phyloP scores from a whole-genome alignment of 2,888 invertebrate species.

The Napeogenes inachia region DNA sequence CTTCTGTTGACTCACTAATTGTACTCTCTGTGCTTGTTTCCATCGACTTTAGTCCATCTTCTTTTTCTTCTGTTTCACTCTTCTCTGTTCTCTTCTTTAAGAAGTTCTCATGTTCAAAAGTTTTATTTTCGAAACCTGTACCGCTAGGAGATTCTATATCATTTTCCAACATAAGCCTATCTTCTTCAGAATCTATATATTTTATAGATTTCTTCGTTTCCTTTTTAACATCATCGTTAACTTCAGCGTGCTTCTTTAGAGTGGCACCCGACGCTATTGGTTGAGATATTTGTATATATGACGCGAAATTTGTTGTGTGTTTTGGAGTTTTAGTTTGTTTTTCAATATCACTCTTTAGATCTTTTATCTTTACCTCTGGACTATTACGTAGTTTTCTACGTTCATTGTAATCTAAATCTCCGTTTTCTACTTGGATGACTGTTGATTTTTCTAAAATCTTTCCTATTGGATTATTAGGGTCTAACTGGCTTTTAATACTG shows the following conservation, averaged over 20 bases:
- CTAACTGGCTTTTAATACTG: constrained; percentile 70
- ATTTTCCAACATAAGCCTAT: constrained; percentile 55
- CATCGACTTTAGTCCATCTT: constrained; percentile 61
- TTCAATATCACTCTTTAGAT: constrained; percentile 61
- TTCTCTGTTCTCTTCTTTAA: constrained; percentile 67
- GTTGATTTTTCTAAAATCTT: constrained; percentile 74
- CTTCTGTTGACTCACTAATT: constrained; percentile 62
- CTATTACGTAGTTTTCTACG: constrained; percentile 42
- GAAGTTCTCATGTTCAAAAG: constrained; percentile 70
- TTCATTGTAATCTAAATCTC: constrained; percentile 53
- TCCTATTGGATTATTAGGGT: constrained; percentile 72
- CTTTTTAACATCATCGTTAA: constrained; percentile 49
- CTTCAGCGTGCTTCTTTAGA: constrained; percentile 43
- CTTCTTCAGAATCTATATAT: constrained; percentile 65
- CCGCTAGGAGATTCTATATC: constrained; percentile 69
- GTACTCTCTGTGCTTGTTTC: constrained; percentile 71
- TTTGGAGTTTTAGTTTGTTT: constrained; percentile 69
- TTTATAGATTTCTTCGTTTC: constrained; percentile 50
- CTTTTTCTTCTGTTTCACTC: constrained; percentile 49
- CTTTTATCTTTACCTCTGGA: constrained; percentile 48
- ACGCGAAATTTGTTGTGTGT: constrained; percentile 79
- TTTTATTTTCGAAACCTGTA: constrained; percentile 71
- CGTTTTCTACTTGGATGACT: constrained; percentile 68
- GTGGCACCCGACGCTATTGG: constrained; percentile 66
- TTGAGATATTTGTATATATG: constrained; percentile 78